Evolutionary conservation across 2,113 vertebrate genomes (phyloP), one percentile per base, ranked within the genome.

Genomic region (Polypterus senegalus): DNA sequence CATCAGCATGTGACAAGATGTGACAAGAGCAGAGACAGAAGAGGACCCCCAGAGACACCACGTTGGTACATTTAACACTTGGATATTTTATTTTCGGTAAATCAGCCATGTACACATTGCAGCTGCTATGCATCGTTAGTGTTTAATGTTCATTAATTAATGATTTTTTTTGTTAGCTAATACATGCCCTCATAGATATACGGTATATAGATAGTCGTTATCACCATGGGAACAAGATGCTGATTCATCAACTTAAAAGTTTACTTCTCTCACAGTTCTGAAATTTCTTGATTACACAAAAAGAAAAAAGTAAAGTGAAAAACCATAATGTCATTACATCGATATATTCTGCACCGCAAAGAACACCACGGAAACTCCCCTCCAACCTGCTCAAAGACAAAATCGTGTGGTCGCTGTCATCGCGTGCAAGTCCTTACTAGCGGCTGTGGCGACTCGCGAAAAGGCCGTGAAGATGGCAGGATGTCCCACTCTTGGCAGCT

Each of bases 181-280:
- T 84, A 93, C 93, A 96, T 96, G 92, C 91, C 91, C 85, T 88
- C 82, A 81, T 87, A 94, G 83, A 91, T 93, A 92, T 85, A 91
- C 83, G 89, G 76, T 79, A 67, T 78, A 74, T 73, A 65, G 76
- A 83, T 91, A 92, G 90, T 85, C 86, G 87, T 91, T 83, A 89
- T 90, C 90, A 94, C 88, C 86, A 92, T 91, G 87, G 88, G 88
- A 92, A 92, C 88, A 91, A 89, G 88, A 92, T 92, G 90, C 88
- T 86, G 83, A 83, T 79, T 88, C 77, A 66, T 89, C 79, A 91
- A 92, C 89, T 88, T 79, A 92, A 92, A 94, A 84, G 74, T 79
- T 75, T 91, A 92, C 83, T 86, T 77, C 68, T 86, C 83, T 81
- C 79, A 89, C 91, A 94, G 91, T 91, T 90, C 91, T 89, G 86